phyloP scores from a whole-genome alignment of 2,888 invertebrate species.

The Furcula furcula region DNA sequence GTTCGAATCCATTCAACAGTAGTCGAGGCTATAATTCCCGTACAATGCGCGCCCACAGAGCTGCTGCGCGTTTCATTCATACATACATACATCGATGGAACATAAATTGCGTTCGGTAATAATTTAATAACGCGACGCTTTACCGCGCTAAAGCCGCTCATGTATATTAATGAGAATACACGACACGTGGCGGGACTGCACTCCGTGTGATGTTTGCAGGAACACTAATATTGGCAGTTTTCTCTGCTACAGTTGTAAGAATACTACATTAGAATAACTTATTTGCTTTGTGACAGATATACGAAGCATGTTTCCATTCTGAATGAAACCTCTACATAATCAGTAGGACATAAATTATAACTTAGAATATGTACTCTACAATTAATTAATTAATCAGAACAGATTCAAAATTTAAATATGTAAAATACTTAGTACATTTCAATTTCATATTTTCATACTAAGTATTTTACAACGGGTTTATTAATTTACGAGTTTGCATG shows the following conservation, averaged over 20 bases:
- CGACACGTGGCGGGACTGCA: background rate
- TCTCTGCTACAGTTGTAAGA: no score
- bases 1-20: background rate
- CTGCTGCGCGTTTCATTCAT: background rate
- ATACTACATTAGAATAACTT: no score
- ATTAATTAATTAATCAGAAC: background rate
- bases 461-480: background rate
- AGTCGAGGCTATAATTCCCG: background rate
- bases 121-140: background rate
- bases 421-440: no score
- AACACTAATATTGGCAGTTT: no score
- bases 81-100: background rate
- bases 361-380: no score
- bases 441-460: no score
- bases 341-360: no score
- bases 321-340: no score
- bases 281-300: no score
- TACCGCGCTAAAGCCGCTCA: background rate
- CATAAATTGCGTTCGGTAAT: background rate
- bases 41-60: background rate
- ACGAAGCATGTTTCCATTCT: no score
- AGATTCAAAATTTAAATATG: background rate
- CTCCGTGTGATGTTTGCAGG: no score
- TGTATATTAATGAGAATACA: background rate
- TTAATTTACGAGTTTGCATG: slow-evolving; percentile 8